phyloP scores from a whole-genome alignment of 1,140 invertebrate species.

The Lutraria rhynchaena region DNA sequence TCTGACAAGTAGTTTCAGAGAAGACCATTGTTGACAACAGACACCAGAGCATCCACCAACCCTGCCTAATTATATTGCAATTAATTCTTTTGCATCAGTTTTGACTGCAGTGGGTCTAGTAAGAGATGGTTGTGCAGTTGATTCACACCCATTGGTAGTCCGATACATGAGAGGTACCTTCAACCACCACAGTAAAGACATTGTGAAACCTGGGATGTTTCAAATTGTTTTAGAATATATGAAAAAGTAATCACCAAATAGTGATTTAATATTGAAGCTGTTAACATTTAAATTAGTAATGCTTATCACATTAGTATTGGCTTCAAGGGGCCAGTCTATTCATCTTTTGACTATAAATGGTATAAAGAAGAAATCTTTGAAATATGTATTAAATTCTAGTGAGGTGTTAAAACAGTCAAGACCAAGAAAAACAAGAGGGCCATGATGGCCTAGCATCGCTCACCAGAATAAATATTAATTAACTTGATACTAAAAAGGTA shows the following conservation, averaged over 20 bases:
- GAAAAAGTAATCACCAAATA: background rate
- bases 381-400: slow-evolving; percentile 4
- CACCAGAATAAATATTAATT: no score
- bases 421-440: no score
- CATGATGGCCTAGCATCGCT: no score
- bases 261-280: slow-evolving; percentile 15
- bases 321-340: slow-evolving; percentile 22
- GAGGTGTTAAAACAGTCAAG: slow-evolving; percentile 10
- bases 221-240: slow-evolving; percentile 4
- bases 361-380: background rate
- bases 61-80: slow-evolving; percentile 33
- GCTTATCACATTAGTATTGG: background rate
- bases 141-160: slow-evolving; percentile 5
- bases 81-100: slow-evolving; percentile 43
- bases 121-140: slow-evolving; percentile 12
- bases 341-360: background rate
- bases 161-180: slow-evolving; percentile 41
- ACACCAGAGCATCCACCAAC: no score
- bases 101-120: slow-evolving; percentile 6
- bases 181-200: slow-evolving; percentile 8
- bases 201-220: slow-evolving; percentile 36
- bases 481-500: no score
- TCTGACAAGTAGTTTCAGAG: no score
- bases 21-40: no score
- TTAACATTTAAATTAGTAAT: slow-evolving; percentile 33